Evolutionary conservation across 1,140 invertebrate genomes (phyloP), one percentile per base, ranked within the genome.

Genomic region (Mercenaria mercenaria): DNA sequence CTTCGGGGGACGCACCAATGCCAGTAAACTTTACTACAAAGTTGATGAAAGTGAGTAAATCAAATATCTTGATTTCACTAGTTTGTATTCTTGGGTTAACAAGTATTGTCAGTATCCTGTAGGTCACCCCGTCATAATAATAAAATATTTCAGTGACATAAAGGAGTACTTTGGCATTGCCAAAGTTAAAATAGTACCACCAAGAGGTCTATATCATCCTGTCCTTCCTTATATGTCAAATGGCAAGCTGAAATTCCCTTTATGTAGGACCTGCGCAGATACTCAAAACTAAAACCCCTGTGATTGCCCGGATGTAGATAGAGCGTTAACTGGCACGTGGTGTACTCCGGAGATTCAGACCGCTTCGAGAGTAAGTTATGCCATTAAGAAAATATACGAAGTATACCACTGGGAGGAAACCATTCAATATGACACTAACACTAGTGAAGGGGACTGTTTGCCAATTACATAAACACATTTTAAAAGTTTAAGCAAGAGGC

Each of bases 401-500:
- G n/a, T n/a, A n/a, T n/a, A n/a, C n/a, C n/a, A n/a, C n/a, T n/a
- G n/a, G n/a, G n/a, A n/a, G n/a, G n/a, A n/a, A n/a, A n/a, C n/a
- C n/a, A n/a, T n/a, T n/a, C 52, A 15, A 56, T 56, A 56, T 56
- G 52, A 56, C 52, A 15, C 4, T 4, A 56, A 56, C 6, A 6
- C 52, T 3, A 20, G 4, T 15, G 3, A 56, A 20, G 52, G 52
- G 52, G 52, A 56, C 52, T 56, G 52, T 56, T 56, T 56, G 52
- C 52, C 52, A 56, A 56, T 56, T 15, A 56, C 52, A 56, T 37
- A 13, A 72, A 34, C 29, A 41, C 37, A 72, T 41, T 34, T 26
- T 90, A n/a, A 93, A 93, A 76, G 23, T 56, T 56, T 23, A 56
- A 56, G 23, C 52, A 56, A 56, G 23, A 56, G 52, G 52, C 52